Conservation (phyloP, 2,888 invertebrate species). For the Tetragonula carbonaria region DNA sequence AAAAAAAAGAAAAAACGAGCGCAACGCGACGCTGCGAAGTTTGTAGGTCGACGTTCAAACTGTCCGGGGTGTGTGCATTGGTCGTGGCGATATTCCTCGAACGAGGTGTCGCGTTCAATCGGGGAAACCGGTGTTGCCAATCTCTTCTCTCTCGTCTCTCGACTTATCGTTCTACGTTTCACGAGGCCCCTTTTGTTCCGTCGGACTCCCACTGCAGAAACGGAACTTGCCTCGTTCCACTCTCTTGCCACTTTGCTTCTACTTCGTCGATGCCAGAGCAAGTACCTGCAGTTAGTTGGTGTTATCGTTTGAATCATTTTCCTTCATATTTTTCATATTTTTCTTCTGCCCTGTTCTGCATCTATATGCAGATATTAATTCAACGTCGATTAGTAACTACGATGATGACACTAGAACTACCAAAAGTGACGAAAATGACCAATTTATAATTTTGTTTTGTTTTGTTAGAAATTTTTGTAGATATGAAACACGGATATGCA, state of each 20-base stretch:
- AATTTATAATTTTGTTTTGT: no score
- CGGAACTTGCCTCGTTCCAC: neutral
- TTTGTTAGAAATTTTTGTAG: no score
- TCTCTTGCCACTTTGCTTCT: neutral
- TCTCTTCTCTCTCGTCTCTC: neutral
- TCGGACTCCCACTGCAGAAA: neutral
- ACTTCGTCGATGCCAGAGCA: neutral
- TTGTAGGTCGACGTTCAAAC: slow-evolving; percentile 39
- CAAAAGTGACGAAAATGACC: no score
- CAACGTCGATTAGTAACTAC: no score
- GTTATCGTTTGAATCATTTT: neutral
- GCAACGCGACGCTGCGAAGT: slow-evolving; percentile 22
- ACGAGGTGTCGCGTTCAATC: slow-evolving; percentile 11
- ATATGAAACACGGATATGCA: no score
- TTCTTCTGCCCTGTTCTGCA: neutral
- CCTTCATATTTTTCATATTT: no score
- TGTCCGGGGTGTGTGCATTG: slow-evolving; percentile 12
- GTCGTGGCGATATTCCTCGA: neutral
- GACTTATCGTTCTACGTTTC: neutral
- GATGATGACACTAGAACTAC: no score
- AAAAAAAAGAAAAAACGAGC: neutral
- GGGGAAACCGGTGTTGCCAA: neutral
- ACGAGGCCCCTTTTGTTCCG: neutral
- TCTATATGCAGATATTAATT: no score
- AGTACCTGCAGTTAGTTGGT: neutral